phyloP scores from a whole-genome alignment of 2,113 vertebrate genomes.

The Nothocercus julius region DNA sequence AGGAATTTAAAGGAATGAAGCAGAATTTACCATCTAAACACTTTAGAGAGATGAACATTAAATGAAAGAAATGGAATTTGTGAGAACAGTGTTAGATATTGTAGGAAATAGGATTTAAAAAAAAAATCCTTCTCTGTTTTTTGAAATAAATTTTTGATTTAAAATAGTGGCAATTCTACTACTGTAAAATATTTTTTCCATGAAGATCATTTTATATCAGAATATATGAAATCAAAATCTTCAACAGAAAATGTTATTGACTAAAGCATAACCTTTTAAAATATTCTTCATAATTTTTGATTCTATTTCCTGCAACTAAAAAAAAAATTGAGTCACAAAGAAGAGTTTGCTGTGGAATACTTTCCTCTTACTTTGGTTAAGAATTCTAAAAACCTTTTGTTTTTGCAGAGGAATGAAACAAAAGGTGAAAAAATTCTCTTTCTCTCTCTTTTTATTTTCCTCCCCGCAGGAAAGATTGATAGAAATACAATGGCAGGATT shows the following conservation, averaged over 20 bases:
- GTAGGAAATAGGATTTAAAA: not conserved
- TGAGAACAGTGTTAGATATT: not conserved
- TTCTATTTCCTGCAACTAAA: not conserved
- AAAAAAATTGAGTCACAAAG: not conserved
- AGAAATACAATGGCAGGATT: not conserved
- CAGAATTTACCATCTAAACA: not conserved
- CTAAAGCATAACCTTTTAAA: not conserved
- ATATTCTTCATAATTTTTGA: not conserved
- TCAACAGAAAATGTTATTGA: not conserved
- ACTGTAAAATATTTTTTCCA: not conserved
- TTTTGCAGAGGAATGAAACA: not conserved
- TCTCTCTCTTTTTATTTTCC: not conserved
- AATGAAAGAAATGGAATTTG: not conserved
- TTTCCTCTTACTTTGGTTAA: not conserved
- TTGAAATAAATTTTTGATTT: not conserved
- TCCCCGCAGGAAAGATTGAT: not conserved
- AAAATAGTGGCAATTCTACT: not conserved
- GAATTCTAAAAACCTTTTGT: not conserved
- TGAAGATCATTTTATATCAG: not conserved
- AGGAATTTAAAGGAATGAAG: constrained; percentile 16
- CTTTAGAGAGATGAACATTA: not conserved
- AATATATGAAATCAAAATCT: not conserved
- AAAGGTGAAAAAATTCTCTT: not conserved
- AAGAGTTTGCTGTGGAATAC: not conserved
- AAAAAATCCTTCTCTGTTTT: not conserved